Conservation (phyloP, 2,888 invertebrate species). For the Habroteleia sp. region DNA sequence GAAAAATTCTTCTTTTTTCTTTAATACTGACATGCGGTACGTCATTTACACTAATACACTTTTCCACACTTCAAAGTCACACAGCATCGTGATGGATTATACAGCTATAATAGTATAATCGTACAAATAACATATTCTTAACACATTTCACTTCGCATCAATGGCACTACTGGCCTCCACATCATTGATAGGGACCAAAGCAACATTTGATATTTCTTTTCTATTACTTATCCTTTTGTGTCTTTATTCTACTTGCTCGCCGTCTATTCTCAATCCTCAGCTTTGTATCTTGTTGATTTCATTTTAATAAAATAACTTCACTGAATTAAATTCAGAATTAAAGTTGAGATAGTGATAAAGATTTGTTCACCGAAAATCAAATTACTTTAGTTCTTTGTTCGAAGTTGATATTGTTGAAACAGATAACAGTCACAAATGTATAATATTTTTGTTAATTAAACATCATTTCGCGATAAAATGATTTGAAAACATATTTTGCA, state of each 20-base stretch:
- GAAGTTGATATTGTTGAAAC: conserved; percentile 50
- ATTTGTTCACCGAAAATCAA: conserved; percentile 44
- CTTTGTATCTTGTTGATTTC: conserved; percentile 27
- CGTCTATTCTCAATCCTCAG: conserved; percentile 18
- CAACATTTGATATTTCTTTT: conserved; percentile 11
- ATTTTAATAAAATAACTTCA: conserved; percentile 30
- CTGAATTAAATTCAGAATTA: conserved; percentile 50
- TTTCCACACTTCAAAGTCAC: conserved; percentile 67
- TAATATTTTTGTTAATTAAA: conserved; percentile 22
- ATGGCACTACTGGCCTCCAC: conserved; percentile 71
- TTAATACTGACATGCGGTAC: conserved; percentile 67
- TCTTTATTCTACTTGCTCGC: neutral
- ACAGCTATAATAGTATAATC: conserved; percentile 74
- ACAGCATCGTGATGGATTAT: conserved; percentile 77
- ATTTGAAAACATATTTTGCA: too few relatives aligned
- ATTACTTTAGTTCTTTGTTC: conserved; percentile 48
- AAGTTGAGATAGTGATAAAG: conserved; percentile 54
- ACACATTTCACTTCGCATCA: conserved; percentile 70
- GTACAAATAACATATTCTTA: conserved; percentile 72
- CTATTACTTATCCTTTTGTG: conserved; percentile 6
- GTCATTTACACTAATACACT: conserved; percentile 70
- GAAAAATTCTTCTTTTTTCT: conserved; percentile 75
- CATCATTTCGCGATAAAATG: too few relatives aligned
- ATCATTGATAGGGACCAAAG: conserved; percentile 76
- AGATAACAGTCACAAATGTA: conserved; percentile 29